Conservation (phyloP, 2,113 vertebrate species). For the Diadophis punctatus region DNA sequence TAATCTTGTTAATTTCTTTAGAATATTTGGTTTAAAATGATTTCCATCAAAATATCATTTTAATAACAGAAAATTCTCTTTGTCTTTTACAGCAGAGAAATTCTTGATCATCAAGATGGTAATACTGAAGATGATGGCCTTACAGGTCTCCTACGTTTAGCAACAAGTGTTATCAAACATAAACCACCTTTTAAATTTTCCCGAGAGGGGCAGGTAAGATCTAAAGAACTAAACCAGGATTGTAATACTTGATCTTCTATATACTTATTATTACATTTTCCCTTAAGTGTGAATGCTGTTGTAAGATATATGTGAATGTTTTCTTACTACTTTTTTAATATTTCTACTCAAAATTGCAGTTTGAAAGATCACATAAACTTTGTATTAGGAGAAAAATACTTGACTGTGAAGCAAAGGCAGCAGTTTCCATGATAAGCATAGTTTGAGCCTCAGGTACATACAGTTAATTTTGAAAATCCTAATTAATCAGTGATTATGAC, state of each 20-base stretch:
- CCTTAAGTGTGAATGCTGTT: not conserved
- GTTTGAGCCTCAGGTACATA: not conserved
- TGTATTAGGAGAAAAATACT: not conserved
- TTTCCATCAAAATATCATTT: not conserved
- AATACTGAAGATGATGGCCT: constrained; percentile 94
- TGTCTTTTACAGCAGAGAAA: constrained; percentile 80
- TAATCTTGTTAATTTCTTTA: not conserved
- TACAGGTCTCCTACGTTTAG: constrained; percentile 88
- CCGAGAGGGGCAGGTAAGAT: constrained; percentile 85
- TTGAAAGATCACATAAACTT: not conserved
- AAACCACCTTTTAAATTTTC: constrained; percentile 98
- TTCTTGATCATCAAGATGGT: constrained; percentile 95
- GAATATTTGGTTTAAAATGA: not conserved
- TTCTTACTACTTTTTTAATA: not conserved
- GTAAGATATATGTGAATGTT: not conserved
- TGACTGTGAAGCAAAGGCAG: not conserved
- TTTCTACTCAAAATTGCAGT: not conserved
- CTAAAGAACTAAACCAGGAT: not conserved
- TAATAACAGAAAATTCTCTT: constrained; percentile 12
- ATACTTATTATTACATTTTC: not conserved
- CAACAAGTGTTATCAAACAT: constrained; percentile 96
- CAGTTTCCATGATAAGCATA: not conserved
- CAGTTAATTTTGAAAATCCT: not conserved
- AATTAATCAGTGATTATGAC: not conserved
- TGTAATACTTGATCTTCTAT: not conserved